Evolutionary conservation across 2,888 invertebrate genomes (phyloP), one percentile per base, ranked within the genome.

Genomic region (Listrodromus nycthemerus): DNA sequence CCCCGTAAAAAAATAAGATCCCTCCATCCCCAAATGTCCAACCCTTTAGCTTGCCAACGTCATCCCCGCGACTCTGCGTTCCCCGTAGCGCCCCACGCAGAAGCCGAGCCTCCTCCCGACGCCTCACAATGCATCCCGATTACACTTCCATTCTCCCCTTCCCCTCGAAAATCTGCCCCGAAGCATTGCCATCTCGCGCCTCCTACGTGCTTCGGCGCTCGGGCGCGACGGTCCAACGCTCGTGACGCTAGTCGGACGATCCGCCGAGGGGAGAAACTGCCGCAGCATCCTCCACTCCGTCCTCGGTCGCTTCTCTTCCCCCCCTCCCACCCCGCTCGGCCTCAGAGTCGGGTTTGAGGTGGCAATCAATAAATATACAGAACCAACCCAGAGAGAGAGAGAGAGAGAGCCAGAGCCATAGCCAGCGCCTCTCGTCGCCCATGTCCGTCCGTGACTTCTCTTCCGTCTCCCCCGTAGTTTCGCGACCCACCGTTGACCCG

Each of bases 341-440:
- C 80, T 71, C 75, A 80, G 78, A 66, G 33, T 27, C 10, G 81
- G 66, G 91, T 89, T 89, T 91, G 92, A 92, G 92, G 92, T 92
- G 92, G 93, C 92, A 93, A 93, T 93, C 93, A 92, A 93, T 93
- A 93, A 92, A 92, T 92, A 93, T 93, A 92, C 92, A 92, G 92
- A 92, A 92, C 91, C 90, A 86, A 86, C 82, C 87, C 76, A 76
- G 69, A 82, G 74, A 45, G 61, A 58, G 76, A 82, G 80, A 69
- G 84, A 73, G 67, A 73, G 24, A 37, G 78, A 71, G 55, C 61
- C 13, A 45, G 8, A 33, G 33, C 61, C 13, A 45, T 1, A 33
- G 33, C 33, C 76, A 85, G 84, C 86, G 82, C 66, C 83, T 87
- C 77, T 86, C 87, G 87, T 87, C 87, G 88, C 85, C 87, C 87